Conservation (phyloP, 2,797 vertebrate species). For the Vultur gryphus region DNA sequence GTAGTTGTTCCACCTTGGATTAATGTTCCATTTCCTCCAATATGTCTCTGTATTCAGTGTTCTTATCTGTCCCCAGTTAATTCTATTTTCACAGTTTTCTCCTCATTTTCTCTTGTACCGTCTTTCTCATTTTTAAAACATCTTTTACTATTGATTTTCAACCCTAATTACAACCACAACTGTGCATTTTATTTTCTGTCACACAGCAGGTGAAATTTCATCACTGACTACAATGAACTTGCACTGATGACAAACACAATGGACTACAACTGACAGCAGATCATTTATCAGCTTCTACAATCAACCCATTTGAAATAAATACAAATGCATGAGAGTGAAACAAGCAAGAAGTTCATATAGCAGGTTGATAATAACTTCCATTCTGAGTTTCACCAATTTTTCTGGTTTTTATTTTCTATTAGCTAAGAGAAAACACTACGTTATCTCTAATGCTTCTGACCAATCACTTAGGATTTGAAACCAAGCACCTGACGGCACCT, state of each 20-base stretch:
- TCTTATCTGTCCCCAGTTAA: conserved; percentile 14
- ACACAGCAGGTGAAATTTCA: conserved; percentile 54
- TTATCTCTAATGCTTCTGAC: neutral
- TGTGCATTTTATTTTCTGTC: conserved; percentile 51
- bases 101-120: neutral
- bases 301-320: conserved; percentile 19
- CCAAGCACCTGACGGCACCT: neutral
- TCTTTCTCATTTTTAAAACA: conserved; percentile 35
- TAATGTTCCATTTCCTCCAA: neutral
- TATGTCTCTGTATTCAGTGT: neutral
- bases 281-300: conserved; percentile 10
- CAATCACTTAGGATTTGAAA: neutral
- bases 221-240: conserved; percentile 12
- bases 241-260: conserved; percentile 35
- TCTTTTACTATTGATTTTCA: conserved; percentile 54
- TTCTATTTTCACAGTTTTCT: neutral
- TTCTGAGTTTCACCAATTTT: neutral
- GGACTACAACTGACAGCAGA: conserved; percentile 22
- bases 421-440: neutral
- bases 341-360: neutral
- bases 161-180: conserved; percentile 43
- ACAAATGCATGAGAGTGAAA: neutral
- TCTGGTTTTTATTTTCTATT: neutral
- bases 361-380: neutral
- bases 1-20: neutral